Conservation (phyloP, 1,140 invertebrate genomes). For the Armadillidium nasatum region DNA sequence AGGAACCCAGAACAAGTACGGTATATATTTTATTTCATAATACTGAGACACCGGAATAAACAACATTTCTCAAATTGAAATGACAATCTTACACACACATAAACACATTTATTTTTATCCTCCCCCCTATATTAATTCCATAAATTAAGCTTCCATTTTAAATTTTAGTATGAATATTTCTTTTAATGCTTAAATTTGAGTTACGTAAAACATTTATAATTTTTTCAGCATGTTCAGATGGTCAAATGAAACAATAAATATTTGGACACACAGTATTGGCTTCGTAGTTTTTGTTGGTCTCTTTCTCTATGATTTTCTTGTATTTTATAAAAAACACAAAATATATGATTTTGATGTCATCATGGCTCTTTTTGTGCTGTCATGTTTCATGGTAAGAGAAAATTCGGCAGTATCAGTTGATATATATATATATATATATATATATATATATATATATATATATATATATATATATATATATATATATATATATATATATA, state of each 20-base stretch:
- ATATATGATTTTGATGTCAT: conserved; percentile 3
- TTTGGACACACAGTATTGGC: conserved; percentile 20
- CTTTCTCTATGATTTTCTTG: conserved; percentile 23
- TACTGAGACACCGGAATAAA: too few species aligned
- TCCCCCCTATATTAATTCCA: too few species aligned
- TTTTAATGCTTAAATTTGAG: not conserved
- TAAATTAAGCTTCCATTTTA: not conserved
- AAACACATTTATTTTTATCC: too few species aligned
- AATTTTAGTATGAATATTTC: not conserved
- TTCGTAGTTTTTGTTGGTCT: conserved; percentile 23
- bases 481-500: conserved; percentile 17
- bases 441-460: not conserved
- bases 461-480: conserved; percentile 13
- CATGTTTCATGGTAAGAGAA: conserved; percentile 17
- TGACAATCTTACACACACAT: too few species aligned
- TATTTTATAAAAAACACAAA: conserved; percentile 10
- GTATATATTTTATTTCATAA: too few species aligned
- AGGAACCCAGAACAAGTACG: too few species aligned
- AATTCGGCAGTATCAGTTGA: too few species aligned
- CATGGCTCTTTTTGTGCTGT: not conserved
- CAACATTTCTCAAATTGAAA: too few species aligned
- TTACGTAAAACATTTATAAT: not conserved
- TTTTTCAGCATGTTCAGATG: conserved; percentile 17
- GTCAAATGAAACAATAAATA: conserved; percentile 18
- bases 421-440: not conserved